Conservation (phyloP, 2,113 vertebrate genomes). For the Seriola rivoliana region DNA sequence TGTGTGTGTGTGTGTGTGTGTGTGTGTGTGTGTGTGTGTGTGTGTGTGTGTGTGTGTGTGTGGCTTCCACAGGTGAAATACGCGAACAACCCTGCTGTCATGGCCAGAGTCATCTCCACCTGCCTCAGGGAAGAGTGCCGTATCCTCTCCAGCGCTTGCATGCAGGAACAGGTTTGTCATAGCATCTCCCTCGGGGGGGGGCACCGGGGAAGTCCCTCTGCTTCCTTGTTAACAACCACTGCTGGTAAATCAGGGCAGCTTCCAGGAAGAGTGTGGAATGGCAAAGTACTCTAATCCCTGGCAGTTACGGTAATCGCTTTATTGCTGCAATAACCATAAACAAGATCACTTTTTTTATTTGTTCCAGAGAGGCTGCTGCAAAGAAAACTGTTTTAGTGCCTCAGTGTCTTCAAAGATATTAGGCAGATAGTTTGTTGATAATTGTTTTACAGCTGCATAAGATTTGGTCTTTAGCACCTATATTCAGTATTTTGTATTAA, state of each 20-base stretch:
- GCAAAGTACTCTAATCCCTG: neutral
- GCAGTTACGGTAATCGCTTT: neutral
- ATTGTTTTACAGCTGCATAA: no score
- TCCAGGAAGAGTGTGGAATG: slow-evolving; percentile 35
- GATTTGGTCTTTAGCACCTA: no score
- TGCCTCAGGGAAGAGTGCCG: slow-evolving; percentile 94
- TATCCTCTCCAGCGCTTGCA: slow-evolving; percentile 91
- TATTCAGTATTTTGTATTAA: no score
- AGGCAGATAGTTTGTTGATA: no score
- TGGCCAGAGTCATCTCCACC: slow-evolving; percentile 92
- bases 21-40: no score
- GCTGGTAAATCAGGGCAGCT: slow-evolving; percentile 41
- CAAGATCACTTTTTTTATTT: neutral
- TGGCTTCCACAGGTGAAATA: slow-evolving; percentile 88
- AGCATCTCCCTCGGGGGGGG: neutral
- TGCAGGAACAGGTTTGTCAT: slow-evolving; percentile 92
- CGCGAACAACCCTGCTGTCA: slow-evolving; percentile 88
- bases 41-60: neutral
- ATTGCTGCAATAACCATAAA: neutral
- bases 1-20: no score
- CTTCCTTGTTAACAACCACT: slow-evolving; percentile 9
- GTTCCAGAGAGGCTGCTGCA: neutral
- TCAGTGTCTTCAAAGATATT: no score
- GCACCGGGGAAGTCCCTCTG: slow-evolving; percentile 52
- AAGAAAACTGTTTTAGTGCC: no score